phyloP scores from a whole-genome alignment of 2,888 invertebrate genomes.

The Cosmopolites sordidus region DNA sequence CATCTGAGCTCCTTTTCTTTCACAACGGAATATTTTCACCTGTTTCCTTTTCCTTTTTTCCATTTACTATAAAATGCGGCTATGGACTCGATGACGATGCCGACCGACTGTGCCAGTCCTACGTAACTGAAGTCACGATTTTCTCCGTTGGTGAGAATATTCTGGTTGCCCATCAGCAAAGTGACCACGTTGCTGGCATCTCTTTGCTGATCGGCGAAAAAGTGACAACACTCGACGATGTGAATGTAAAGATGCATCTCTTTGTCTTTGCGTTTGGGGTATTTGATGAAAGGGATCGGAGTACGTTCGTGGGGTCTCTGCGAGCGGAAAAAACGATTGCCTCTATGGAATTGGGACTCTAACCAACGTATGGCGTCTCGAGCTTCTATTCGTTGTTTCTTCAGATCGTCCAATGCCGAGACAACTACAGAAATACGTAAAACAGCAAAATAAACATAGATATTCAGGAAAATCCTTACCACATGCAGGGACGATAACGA shows the following conservation, averaged over 20 bases:
- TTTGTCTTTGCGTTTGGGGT: conserved; percentile 73
- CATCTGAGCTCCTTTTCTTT: background rate
- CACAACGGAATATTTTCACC: conserved; percentile 10
- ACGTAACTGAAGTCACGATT: conserved; percentile 68
- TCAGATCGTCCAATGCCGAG: conserved; percentile 81
- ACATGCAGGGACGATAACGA: conserved; percentile 81
- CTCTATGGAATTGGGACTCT: conserved; percentile 79
- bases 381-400: conserved; percentile 77
- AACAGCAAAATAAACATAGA: background rate
- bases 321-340: conserved; percentile 81
- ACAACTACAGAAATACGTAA: conserved; percentile 60
- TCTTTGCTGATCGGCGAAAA: conserved; percentile 60
- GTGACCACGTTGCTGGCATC: conserved; percentile 64
- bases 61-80: conserved; percentile 80
- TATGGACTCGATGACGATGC: conserved; percentile 77
- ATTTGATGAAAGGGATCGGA: conserved; percentile 66
- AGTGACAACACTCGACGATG: conserved; percentile 80
- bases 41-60: conserved; percentile 67
- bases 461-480: conserved; percentile 53
- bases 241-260: conserved; percentile 72
- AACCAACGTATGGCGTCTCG: conserved; percentile 92
- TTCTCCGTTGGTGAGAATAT: conserved; percentile 45
- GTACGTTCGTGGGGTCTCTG: conserved; percentile 80
- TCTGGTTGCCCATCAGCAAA: conserved; percentile 63
- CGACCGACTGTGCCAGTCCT: conserved; percentile 74